Conservation (phyloP, 2,113 vertebrate species). For the Urocynchramus pylzowi region DNA sequence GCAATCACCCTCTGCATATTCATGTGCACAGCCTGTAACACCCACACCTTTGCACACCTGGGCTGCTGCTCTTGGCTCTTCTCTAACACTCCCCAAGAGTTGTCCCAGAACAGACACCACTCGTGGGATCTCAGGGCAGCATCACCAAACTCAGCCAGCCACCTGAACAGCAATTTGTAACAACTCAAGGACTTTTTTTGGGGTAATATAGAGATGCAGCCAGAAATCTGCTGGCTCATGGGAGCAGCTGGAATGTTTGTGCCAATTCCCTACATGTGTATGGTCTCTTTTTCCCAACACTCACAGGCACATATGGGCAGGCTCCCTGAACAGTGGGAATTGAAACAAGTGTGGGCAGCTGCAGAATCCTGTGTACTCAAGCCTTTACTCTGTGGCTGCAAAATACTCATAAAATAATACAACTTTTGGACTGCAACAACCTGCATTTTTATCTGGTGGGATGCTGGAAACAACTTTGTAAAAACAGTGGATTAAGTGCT, state of each 20-base stretch:
- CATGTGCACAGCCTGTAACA: fast-evolving
- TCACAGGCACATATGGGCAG: background rate
- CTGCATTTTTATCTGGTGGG: background rate
- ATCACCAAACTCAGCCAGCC: background rate
- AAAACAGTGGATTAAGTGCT: background rate
- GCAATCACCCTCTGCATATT: background rate
- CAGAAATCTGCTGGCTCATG: background rate
- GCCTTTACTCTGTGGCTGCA: background rate
- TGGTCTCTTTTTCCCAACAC: background rate
- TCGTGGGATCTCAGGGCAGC: background rate
- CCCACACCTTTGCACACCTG: background rate
- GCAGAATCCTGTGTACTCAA: background rate
- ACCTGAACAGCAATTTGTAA: background rate
- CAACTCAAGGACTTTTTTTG: background rate
- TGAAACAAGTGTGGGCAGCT: background rate
- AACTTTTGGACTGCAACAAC: background rate
- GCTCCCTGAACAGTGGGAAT: background rate
- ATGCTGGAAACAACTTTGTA: background rate
- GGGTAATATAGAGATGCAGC: background rate
- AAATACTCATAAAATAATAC: background rate
- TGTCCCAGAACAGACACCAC: background rate
- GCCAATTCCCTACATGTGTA: background rate
- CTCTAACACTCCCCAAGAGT: fast-evolving
- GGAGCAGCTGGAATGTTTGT: background rate
- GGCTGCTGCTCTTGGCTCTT: background rate